Base-by-base conservation (phyloP, 2,888 invertebrate species). In the Epirrhoe alternata region DNA sequence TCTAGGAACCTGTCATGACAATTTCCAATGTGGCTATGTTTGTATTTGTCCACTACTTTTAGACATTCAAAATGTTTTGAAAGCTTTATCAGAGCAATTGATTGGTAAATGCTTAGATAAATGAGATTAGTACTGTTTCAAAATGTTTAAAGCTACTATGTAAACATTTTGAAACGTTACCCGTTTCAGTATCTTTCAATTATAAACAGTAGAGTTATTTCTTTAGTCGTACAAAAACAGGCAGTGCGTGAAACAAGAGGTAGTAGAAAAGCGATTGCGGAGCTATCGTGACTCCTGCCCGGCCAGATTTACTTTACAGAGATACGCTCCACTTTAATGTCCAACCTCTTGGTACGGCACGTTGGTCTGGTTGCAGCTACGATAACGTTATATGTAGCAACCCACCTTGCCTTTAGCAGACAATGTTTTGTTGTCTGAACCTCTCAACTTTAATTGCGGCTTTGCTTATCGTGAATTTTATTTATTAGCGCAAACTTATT, bases 221-320 rank as follows among this genome's bases (percentile, higher is more conserved):
- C 83, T 80, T 72, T 77, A 79, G 78, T 75, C 77, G 81, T 81
- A 75, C 75, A 85, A 81, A 79, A 74, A 80, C 83, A 85, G 82
- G 81, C 86, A 86, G 80, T 84, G 86, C 86, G 84, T 87, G 85
- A 86, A 87, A 87, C 84, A 85, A 87, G 84, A 84, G 86, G 77
- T 79, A 82, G 82, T 80, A 78, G 74, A 73, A 78, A 80, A 82
- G 80, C 84, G 80, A 86, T 84, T 85, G 85, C 82, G 76, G 74
- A 78, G 81, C 85, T 83, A 83, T 85, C 81, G 77, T 81, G 74
- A 69, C 74, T 74, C 75, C 73, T 71, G 80, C 78, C 77, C 78
- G 76, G 78, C 78, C 79, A 86, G 85, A 87, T 88, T 86, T 87
- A 87, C 80, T 86, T 83, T 80, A 79, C 78, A 78, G 81, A 86